These are phyloP conservation scores for Andrena chrysosceles DNA, from an alignment of 2,888 invertebrate species.

Conservation along the genomic window DNA sequence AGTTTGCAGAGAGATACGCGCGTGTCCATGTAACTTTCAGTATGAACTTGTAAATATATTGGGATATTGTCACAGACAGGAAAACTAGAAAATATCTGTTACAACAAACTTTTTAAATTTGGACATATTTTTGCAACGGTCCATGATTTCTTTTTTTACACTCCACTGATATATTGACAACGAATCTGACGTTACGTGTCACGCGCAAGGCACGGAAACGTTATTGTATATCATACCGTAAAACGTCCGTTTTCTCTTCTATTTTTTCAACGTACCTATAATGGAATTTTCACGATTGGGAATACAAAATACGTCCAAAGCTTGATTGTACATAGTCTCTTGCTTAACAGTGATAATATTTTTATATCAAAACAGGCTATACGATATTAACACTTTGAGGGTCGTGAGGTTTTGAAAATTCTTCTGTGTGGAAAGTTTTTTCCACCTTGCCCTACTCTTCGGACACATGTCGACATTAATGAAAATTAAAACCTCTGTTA, in stretches of 20 bases:
- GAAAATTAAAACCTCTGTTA: too few relatives aligned
- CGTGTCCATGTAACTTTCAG: neutral
- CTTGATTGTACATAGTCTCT: too few relatives aligned
- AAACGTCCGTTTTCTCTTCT: neutral
- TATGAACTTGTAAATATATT: neutral
- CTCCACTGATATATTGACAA: constrained; percentile 7
- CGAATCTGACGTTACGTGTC: neutral
- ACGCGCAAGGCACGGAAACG: neutral
- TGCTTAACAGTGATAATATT: too few relatives aligned
- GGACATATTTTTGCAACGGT: neutral
- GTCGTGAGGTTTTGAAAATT: too few relatives aligned
- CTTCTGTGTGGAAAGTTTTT: too few relatives aligned
- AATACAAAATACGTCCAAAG: neutral
- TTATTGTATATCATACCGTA: neutral
- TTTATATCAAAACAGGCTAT: too few relatives aligned
- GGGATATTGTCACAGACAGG: neutral
- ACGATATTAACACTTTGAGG: too few relatives aligned
- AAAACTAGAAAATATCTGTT: neutral
- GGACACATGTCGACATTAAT: too few relatives aligned
- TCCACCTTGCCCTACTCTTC: too few relatives aligned
- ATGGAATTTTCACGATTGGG: neutral
- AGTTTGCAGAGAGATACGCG: neutral
- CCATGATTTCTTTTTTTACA: neutral
- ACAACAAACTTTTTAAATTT: neutral
- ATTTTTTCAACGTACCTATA: neutral